These are phyloP conservation scores for Cephalotes varians DNA, from an alignment of 2,888 invertebrate genomes.

Conservation along the genomic window DNA sequence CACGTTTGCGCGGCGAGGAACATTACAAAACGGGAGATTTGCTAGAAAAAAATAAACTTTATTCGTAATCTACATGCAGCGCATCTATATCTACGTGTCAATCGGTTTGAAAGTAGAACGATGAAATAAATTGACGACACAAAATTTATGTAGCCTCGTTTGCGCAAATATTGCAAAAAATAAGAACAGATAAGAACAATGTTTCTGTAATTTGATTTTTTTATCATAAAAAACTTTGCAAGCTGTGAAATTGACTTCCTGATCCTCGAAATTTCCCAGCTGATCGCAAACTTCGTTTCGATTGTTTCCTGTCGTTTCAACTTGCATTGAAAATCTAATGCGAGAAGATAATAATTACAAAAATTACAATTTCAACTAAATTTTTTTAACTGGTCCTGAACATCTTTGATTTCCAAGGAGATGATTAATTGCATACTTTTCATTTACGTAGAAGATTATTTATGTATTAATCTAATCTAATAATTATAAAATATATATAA, in stretches of 20 bases:
- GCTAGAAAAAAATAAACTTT: conserved; percentile 39
- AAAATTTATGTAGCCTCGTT: neutral
- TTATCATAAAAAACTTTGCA: too few species aligned
- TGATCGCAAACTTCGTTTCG: too few species aligned
- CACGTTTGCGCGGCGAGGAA: neutral
- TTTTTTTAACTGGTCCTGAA: neutral
- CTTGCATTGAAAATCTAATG: too few species aligned
- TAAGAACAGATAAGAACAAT: neutral
- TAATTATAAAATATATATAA: conserved; percentile 13
- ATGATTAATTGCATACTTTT: neutral
- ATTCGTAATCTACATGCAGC: neutral
- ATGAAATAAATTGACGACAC: neutral
- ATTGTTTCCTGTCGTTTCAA: too few species aligned
- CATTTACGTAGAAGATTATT: neutral
- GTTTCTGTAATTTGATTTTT: neutral
- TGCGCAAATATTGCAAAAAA: neutral
- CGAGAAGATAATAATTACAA: too few species aligned
- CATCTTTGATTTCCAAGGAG: neutral
- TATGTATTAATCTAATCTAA: neutral
- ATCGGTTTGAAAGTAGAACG: neutral
- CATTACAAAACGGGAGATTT: neutral
- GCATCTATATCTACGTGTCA: neutral
- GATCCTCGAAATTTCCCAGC: too few species aligned
- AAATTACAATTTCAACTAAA: neutral
- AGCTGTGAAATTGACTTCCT: too few species aligned